Evolutionary conservation across 2,888 invertebrate genomes (phyloP), one percentile per base, ranked within the genome.

Genomic region (Lysandra coridon): DNA sequence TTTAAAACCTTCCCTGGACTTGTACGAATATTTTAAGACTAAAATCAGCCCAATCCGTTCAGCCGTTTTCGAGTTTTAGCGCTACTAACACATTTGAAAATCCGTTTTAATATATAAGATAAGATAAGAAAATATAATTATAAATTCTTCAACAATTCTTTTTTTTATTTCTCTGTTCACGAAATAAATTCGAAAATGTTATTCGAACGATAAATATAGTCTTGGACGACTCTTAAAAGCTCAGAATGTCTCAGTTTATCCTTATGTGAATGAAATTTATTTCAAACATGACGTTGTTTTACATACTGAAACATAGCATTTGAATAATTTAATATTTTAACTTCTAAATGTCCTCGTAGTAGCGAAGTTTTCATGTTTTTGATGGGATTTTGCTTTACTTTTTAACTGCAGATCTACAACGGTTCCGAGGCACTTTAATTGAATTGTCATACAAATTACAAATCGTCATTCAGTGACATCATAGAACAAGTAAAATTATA

Each of bases 221-320:
- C 69, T 17, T 17, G 69, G 4, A 37, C 69, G 69, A 5, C 69
- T 69, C 33, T 30, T 69, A 69, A 69, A 69, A 37, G 14, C 14
- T 33, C 69, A 69, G 5, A 69, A 69, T 4, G 64, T 64, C 64
- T 64, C 69, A 37, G 33, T 69, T 69, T 69, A 69, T 69, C 69
- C 33, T 14, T 69, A 37, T 69, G 69, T 33, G 30, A 69, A 37
- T 37, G 33, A 14, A 69, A 69, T 69, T 33, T 69, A 33, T 37
- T 69, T 69, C 37, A 64, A 69, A 69, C 69, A 69, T 33, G 69
- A 69, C 69, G 14, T 69, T 69, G 69, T 69, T 33, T 69, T 33
- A 33, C 69, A 12, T 30, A 30, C 17, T 69, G 3, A 37, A 69
- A 17, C 33, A 1, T 4, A 0, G 33, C 5, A 33, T 69, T 69